Conservation (phyloP, 1,140 invertebrate genomes). For the Caenorhabditis tropicalis region DNA sequence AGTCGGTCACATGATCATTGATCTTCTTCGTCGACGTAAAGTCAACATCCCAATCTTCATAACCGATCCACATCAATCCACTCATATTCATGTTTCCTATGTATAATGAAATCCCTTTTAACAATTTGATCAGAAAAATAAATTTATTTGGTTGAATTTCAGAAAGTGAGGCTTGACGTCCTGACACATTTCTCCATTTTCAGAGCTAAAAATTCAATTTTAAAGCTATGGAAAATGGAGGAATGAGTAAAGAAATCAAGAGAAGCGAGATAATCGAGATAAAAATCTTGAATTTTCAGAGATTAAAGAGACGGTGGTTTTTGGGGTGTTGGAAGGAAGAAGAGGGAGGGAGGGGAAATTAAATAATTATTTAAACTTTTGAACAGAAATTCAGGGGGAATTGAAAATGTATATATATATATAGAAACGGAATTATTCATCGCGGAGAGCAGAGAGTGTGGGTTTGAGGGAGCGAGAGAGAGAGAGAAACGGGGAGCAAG, state of each 20-base stretch:
- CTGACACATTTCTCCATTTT: too few species aligned
- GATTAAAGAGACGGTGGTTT: not conserved
- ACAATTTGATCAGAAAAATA: not conserved
- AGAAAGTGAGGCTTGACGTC: not conserved
- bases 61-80: not conserved
- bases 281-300: constrained; percentile 4
- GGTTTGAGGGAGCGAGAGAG: too few species aligned
- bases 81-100: not conserved
- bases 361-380: not conserved
- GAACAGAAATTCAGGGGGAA: not conserved
- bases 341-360: too few species aligned
- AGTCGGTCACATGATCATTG: not conserved
- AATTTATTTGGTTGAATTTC: not conserved
- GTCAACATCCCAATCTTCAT: not conserved
- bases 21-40: not conserved
- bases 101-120: not conserved
- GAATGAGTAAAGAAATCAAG: not conserved
- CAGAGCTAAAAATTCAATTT: not conserved
- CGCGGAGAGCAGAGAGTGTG: not conserved
- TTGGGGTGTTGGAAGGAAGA: too few species aligned
- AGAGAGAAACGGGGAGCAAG: not conserved
- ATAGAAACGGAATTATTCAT: constrained; percentile 22
- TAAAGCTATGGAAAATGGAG: not conserved
- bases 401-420: not conserved
- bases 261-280: not conserved